Conservation (phyloP, 2,113 vertebrate genomes). For the Lutjanus erythropterus region DNA sequence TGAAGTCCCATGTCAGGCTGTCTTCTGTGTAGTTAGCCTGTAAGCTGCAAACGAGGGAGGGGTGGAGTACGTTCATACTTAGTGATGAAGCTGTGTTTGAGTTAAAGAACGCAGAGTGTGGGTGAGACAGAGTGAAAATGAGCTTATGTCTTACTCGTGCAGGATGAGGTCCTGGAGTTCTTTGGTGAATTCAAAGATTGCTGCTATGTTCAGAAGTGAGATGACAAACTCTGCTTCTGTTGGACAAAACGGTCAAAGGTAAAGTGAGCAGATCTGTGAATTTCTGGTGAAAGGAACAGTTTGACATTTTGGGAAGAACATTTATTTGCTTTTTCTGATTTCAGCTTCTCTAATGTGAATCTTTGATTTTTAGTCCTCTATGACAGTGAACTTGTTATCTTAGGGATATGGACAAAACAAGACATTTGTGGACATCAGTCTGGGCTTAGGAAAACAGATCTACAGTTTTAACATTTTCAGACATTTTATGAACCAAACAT, state of each 20-base stretch:
- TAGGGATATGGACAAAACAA: too few relatives aligned
- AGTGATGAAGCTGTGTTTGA: background rate
- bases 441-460: too few relatives aligned
- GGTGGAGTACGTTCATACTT: background rate
- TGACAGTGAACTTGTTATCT: too few relatives aligned
- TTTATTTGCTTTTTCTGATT: background rate
- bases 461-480: too few relatives aligned
- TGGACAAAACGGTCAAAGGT: slow-evolving; percentile 7
- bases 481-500: too few relatives aligned
- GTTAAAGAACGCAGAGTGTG: background rate
- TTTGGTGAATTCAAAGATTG: slow-evolving; percentile 93
- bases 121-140: background rate
- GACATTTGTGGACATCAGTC: too few relatives aligned
- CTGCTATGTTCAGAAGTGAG: slow-evolving; percentile 89
- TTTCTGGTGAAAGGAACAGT: background rate
- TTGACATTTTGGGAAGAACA: background rate
- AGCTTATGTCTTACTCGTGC: slow-evolving; percentile 87
- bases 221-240: slow-evolving; percentile 92
- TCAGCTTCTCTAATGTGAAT: too few relatives aligned
- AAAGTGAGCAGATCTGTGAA: background rate
- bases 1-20: slow-evolving; percentile 92
- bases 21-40: slow-evolving; percentile 87
- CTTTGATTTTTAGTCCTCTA: too few relatives aligned
- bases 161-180: slow-evolving; percentile 92
- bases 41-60: slow-evolving; percentile 82